phyloP scores from a whole-genome alignment of 2,797 vertebrate genomes.

The Schizopygopsis pylzovi region DNA sequence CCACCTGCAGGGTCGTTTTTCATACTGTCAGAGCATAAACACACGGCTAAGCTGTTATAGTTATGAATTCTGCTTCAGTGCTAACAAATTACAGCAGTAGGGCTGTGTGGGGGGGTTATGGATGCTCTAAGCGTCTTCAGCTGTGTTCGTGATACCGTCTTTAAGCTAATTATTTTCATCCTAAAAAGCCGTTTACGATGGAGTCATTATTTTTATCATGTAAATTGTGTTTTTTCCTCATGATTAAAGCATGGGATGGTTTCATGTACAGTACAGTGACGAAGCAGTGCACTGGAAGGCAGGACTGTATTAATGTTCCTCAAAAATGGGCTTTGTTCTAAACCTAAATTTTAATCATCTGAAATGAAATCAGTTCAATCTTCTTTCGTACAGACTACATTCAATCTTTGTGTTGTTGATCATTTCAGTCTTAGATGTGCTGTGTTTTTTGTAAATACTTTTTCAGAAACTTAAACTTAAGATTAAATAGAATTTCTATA shows the following conservation, averaged over 20 bases:
- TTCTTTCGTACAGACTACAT: neutral
- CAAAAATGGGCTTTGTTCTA: neutral
- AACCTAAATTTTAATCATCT: neutral
- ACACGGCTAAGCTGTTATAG: slow-evolving; percentile 25
- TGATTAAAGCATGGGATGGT: neutral
- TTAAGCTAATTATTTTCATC: slow-evolving; percentile 11
- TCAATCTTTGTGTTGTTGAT: neutral
- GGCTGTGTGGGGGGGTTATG: neutral
- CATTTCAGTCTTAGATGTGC: too few relatives aligned
- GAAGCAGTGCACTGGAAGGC: neutral
- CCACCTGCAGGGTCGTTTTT: slow-evolving; percentile 44
- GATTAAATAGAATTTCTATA: too few relatives aligned
- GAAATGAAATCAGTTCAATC: neutral
- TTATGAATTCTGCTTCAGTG: slow-evolving; percentile 25
- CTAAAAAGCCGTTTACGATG: neutral
- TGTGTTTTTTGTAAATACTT: too few relatives aligned
- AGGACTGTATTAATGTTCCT: neutral
- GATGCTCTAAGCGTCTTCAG: neutral
- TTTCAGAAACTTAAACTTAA: too few relatives aligned
- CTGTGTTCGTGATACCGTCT: neutral
- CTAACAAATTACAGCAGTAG: slow-evolving; percentile 2
- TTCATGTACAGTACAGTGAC: neutral
- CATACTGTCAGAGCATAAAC: slow-evolving; percentile 44
- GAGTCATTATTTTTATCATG: slow-evolving; percentile 3
- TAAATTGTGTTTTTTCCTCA: neutral